Percentiles rank a stretch among this genome's conserved stretches.
Evolutionary conservation across 1,140 invertebrate species (phyloP).

Genomic region (Ceratina australensis): DNA sequence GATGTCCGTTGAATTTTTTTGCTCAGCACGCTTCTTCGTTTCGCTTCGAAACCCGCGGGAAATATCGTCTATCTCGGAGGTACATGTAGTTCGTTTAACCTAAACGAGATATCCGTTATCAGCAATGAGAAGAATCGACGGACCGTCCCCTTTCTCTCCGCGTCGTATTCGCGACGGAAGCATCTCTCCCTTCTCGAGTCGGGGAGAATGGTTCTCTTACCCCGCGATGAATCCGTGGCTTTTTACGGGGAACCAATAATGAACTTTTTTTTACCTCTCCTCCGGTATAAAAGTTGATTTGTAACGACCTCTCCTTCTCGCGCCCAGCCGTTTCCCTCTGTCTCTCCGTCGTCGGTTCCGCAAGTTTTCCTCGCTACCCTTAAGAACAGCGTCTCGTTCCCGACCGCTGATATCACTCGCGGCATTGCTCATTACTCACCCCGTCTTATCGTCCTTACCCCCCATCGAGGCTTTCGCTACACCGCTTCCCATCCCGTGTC

Average conservation of each 20-base stretch:
- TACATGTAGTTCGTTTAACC: slow-evolving; percentile 20
- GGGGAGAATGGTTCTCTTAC: slow-evolving; percentile 40
- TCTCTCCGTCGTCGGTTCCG: slow-evolving; percentile 5
- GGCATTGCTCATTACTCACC: slow-evolving; percentile 78
- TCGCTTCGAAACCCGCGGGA: neutral
- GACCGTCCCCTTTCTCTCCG: slow-evolving; percentile 27
- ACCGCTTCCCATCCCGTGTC: slow-evolving; percentile 41
- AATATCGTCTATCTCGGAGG: neutral
- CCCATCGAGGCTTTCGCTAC: slow-evolving; percentile 58
- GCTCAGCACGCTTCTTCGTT: neutral
- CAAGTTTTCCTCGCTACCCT: slow-evolving; percentile 29
- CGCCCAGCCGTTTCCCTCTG: neutral
- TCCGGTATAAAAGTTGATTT: slow-evolving; percentile 78
- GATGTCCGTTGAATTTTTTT: neutral
- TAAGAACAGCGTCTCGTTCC: slow-evolving; percentile 71
- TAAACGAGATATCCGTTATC: slow-evolving; percentile 55
- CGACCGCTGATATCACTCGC: slow-evolving; percentile 77
- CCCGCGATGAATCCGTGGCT: slow-evolving; percentile 59
- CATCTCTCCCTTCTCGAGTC: slow-evolving; percentile 10
- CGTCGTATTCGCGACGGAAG: slow-evolving; percentile 58
- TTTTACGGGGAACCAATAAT: slow-evolving; percentile 79
- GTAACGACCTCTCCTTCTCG: slow-evolving; percentile 61
- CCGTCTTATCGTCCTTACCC: slow-evolving; percentile 73
- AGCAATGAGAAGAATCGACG: slow-evolving; percentile 64
- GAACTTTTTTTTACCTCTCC: slow-evolving; percentile 74